Conservation (phyloP, 2,888 invertebrate genomes). For the Ypsolopha scabrella region DNA sequence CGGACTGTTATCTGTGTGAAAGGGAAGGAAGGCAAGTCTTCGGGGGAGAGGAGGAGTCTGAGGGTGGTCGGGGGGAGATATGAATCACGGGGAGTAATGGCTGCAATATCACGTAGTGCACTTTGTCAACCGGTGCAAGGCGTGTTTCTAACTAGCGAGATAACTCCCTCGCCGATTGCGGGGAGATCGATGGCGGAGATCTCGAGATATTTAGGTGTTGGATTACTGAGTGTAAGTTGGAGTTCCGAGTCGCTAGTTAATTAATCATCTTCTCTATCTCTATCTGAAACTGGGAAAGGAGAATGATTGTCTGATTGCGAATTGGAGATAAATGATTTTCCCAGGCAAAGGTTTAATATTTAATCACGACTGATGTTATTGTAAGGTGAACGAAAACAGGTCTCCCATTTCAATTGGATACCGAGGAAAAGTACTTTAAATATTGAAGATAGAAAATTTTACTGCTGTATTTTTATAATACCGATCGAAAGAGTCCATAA, state of each 20-base stretch:
- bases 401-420: too few relatives aligned
- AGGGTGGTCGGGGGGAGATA: conserved; percentile 23
- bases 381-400: too few relatives aligned
- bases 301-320: too few relatives aligned
- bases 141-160: conserved; percentile 10
- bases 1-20: conserved; percentile 45
- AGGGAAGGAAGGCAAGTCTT: conserved; percentile 12
- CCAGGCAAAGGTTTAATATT: too few relatives aligned
- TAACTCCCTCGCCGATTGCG: conserved; percentile 7
- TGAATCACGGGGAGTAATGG: conserved; percentile 64
- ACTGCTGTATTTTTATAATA: too few relatives aligned
- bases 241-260: background rate
- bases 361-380: too few relatives aligned
- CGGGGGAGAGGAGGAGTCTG: conserved; percentile 20
- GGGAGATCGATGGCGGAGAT: conserved; percentile 5
- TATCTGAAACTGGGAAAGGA: too few relatives aligned
- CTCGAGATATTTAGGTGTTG: conserved; percentile 2
- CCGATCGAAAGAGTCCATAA: too few relatives aligned
- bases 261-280: background rate
- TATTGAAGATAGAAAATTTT: too few relatives aligned
- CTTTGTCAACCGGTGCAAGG: conserved; percentile 68
- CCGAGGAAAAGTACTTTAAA: too few relatives aligned
- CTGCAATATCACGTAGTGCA: conserved; percentile 70
- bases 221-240: background rate
- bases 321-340: too few relatives aligned